These are phyloP conservation scores for Alitta virens DNA, from an alignment of 2,888 invertebrate genomes.

Conservation along the genomic window DNA sequence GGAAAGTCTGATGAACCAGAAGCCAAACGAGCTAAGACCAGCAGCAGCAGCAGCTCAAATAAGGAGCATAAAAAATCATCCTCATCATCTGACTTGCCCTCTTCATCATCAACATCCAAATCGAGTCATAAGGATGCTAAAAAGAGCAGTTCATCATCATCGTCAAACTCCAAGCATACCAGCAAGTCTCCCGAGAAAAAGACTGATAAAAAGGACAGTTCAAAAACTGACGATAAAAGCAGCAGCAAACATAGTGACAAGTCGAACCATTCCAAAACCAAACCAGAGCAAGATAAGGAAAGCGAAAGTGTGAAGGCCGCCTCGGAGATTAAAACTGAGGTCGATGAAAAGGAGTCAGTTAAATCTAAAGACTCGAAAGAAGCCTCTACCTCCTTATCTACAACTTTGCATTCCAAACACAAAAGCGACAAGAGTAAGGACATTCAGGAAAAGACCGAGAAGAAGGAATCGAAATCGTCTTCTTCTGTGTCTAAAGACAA, in stretches of 20 bases:
- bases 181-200: slow-evolving; percentile 17
- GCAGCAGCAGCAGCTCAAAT: background rate
- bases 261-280: too few species aligned
- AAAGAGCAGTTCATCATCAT: background rate
- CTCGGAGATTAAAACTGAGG: slow-evolving; percentile 1
- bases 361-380: slow-evolving; percentile 1
- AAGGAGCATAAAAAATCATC: too few species aligned
- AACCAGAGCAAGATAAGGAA: slow-evolving; percentile 1
- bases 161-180: background rate
- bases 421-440: slow-evolving; percentile 57
- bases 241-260: background rate
- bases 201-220: slow-evolving; percentile 3
- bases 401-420: background rate
- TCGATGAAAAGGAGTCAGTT: slow-evolving; percentile 4
- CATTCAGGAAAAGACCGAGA: slow-evolving; percentile 6
- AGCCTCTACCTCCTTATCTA: background rate
- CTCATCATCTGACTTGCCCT: too few species aligned
- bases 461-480: slow-evolving; percentile 3
- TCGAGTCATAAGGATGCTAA: background rate
- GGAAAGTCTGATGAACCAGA: background rate
- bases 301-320: background rate
- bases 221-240: slow-evolving; percentile 2
- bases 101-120: background rate
- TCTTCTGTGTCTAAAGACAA: background rate
- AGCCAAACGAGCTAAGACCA: background rate